Evolutionary conservation across 2,797 vertebrate genomes (phyloP), one percentile per base, ranked within the genome.

Genomic region (Cichlasoma orientale): DNA sequence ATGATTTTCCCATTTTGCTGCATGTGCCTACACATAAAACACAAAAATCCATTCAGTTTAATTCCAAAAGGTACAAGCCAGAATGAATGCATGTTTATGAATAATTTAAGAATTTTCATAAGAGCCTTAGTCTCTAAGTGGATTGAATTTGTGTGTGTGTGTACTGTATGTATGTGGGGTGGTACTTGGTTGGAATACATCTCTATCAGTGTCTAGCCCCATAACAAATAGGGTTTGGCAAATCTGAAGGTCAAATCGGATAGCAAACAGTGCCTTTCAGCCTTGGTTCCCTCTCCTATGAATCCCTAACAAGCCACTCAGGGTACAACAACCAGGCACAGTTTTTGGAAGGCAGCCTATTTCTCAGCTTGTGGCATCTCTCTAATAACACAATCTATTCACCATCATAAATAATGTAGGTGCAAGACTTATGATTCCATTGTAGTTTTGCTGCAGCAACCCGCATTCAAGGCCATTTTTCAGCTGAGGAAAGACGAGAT

Each of bases 191-290:
- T 82, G 63, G 80, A 89, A 86, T 87, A 89, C 79, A 85, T 91
- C 77, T 89, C 77, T 81, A 88, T 92, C 86, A 84, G 68, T 69
- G 72, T 87, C 90, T 78, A 91, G 87, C 81, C 41, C 85, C 85
- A 66, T 90, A 86, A 90, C 89, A 92, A 92, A 93, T 91, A 84
- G 79, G 91, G 90, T 90, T 90, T 85, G 75, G 84, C 61, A 68
- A 90, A 90, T 91, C 85, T 91, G 87, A 93, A 93, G 92, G 92
- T 93, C 92, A 93, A 87, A 90, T 91, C 59, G 36, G 89, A 91
- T 82, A 82, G 87, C 88, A 90, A 92, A 89, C 87, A 83, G 74
- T 75, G 66, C 72, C 77, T 86, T 87, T 90, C 80, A 78, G 87
- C 68, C 66, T 27, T 50, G 14, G 31, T 23, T 78, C 27, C 29